Evolutionary conservation across 2,797 vertebrate species (phyloP).

Genomic region (Silurus aristotelis): DNA sequence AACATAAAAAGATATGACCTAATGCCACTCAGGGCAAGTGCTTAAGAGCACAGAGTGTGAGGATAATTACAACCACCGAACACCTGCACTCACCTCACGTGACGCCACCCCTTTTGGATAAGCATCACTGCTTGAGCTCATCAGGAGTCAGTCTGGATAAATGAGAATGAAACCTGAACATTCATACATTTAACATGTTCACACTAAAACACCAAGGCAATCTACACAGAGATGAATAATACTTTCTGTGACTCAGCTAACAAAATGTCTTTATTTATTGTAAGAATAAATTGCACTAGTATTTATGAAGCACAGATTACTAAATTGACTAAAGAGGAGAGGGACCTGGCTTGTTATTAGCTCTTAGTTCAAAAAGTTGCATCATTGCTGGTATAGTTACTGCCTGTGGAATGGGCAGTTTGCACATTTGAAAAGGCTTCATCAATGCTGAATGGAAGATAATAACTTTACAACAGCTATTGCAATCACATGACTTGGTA

Average conservation of each 20-base stretch:
- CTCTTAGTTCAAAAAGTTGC: too few relatives aligned
- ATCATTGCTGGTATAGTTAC: too few relatives aligned
- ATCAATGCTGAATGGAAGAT: too few relatives aligned
- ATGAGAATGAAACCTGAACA: not conserved
- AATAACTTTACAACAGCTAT: too few relatives aligned
- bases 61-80: not conserved
- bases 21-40: not conserved
- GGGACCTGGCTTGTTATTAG: too few relatives aligned
- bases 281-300: not conserved
- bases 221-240: not conserved
- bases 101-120: not conserved
- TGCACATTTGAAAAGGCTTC: too few relatives aligned
- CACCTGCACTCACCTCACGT: not conserved
- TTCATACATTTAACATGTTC: not conserved
- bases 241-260: not conserved
- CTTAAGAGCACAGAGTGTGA: slow-evolving; percentile 12
- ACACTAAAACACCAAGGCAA: not conserved
- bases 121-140: not conserved
- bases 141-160: not conserved
- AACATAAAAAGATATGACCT: slow-evolving; percentile 27
- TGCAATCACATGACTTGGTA: too few relatives aligned
- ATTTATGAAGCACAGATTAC: not conserved
- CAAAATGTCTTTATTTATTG: not conserved
- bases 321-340: not conserved
- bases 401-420: too few relatives aligned